phyloP scores from a whole-genome alignment of 2,797 vertebrate species.

The Myotis myotis region DNA sequence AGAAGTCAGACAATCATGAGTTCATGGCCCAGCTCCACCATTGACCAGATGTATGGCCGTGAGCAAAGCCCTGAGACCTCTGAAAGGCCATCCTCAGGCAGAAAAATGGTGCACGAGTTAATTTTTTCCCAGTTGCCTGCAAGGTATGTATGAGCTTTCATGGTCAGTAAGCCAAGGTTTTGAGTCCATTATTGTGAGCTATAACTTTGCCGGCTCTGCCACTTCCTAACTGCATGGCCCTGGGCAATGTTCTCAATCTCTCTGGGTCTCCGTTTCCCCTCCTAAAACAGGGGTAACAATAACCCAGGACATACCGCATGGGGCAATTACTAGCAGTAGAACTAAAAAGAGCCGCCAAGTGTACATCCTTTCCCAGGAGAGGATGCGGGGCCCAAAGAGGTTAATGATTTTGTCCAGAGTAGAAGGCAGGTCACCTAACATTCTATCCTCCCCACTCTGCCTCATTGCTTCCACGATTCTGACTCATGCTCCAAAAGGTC shows the following conservation, averaged over 20 bases:
- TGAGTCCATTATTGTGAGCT: not conserved
- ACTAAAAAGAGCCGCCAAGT: not conserved
- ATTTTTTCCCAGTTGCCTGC: not conserved
- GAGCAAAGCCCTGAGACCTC: not conserved
- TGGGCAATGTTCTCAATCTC: not conserved
- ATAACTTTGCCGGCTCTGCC: not conserved
- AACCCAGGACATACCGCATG: not conserved
- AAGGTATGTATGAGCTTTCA: not conserved
- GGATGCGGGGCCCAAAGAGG: not conserved
- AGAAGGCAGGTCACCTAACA: not conserved
- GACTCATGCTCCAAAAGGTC: not conserved
- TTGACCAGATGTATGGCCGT: not conserved
- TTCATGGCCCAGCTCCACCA: not conserved
- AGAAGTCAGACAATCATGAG: not conserved
- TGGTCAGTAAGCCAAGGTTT: not conserved
- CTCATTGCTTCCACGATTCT: constrained; percentile 21
- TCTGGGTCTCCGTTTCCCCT: not conserved
- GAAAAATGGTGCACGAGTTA: not conserved
- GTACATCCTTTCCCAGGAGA: not conserved
- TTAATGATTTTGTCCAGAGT: not conserved
- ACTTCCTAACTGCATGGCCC: not conserved
- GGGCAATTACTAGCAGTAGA: not conserved
- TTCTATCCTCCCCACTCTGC: not conserved
- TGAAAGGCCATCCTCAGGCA: not conserved
- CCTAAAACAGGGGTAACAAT: not conserved